Base-by-base conservation (phyloP, 64 coral and sea anemone species). In the Dendronephthya gigantea region DNA sequence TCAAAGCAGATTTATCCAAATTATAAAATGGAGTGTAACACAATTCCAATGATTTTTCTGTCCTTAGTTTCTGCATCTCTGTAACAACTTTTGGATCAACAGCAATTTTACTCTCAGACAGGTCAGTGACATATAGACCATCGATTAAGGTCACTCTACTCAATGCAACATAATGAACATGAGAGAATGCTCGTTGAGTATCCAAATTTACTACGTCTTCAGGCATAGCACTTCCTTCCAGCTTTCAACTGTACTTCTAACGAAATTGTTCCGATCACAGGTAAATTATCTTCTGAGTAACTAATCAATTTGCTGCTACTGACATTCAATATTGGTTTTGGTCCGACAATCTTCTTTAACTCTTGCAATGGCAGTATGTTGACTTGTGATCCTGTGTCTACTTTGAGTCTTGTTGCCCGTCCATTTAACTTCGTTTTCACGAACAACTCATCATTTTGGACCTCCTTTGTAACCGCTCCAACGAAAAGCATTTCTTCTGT, bases 311-410 rank as follows among this genome's bases (percentile, higher is more conserved):
- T 87, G 13, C 69, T 56, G 25, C 25, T 87, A 43, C 85, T 70
- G 38, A 38, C 5, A 74, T 87, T 39, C 81, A 89, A 68, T 32
- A 34, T 33, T 84, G 88, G 82, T 9, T 84, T 89, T 37, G 30
- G 35, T 66, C 88, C 52, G 16, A 84, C 33, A 68, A 89, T 89
- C 81, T 84, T 85, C 34, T 90, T 75, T 29, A 85, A 48, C 9
- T 90, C 39, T 31, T 49, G 84, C 1, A 85, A 35, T 19, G 83
- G 83, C 27, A 90, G 23, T 48, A 85, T 85, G 19, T 90, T 90
- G 27, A 85, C 82, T 76, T 85, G 83, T 48, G 88, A 83, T 62
- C 88, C 83, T 7, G 83, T 90, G 66, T 85, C 83, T 76, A 90
- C 30, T 37, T 90, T 90, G 49, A 85, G 50, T 50, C 16, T 50